Evolutionary conservation across 1,140 invertebrate genomes (phyloP).

Genomic region (Tachypleus tridentatus): DNA sequence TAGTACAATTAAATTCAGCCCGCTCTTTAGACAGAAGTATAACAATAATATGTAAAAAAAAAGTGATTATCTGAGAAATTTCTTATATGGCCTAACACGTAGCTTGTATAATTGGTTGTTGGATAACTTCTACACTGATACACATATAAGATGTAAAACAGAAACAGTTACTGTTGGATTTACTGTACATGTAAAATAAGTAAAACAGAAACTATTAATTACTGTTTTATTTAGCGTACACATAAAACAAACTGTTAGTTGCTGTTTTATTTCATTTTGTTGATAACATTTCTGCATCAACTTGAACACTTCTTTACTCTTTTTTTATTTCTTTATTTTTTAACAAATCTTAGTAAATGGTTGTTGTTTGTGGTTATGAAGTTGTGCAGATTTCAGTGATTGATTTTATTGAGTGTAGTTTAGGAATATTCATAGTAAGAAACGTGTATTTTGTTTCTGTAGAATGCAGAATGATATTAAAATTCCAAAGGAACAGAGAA

Average conservation of each 20-base stretch:
- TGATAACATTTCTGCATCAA: neutral
- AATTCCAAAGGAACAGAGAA: constrained; percentile 64
- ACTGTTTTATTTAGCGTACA: too few species aligned
- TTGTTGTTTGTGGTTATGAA: neutral
- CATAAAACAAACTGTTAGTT: neutral
- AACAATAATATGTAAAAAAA: too few species aligned
- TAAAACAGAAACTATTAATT: too few species aligned
- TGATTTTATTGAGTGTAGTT: neutral
- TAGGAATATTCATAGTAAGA: neutral
- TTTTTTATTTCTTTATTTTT: constrained; percentile 1
- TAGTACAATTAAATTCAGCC: too few species aligned
- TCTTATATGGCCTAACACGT: too few species aligned
- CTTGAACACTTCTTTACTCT: neutral
- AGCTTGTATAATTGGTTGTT: too few species aligned
- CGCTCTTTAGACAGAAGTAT: too few species aligned
- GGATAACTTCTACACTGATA: too few species aligned
- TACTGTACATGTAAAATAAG: too few species aligned
- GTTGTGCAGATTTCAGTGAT: neutral
- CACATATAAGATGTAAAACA: too few species aligned
- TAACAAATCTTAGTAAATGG: neutral
- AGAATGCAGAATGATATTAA: constrained; percentile 99
- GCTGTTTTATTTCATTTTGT: neutral
- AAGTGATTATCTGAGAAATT: too few species aligned
- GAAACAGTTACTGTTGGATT: too few species aligned
- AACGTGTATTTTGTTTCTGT: constrained; percentile 17